These are phyloP conservation scores for Ophioderma brevispina DNA, from an alignment of 35 echinoderm and acorn worm species.

Conservation along the genomic window DNA sequence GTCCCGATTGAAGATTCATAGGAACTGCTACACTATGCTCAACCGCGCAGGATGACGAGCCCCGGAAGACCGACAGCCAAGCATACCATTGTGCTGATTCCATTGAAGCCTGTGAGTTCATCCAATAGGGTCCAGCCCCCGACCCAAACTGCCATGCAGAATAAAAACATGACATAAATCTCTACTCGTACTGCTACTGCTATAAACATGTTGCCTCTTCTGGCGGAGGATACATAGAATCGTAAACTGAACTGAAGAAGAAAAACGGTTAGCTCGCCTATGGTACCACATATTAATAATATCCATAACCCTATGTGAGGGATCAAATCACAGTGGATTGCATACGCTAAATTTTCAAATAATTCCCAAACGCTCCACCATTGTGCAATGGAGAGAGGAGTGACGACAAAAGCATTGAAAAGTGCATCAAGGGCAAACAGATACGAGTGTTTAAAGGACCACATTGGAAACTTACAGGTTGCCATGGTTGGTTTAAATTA, in stretches of 20 bases:
- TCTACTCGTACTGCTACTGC: background rate
- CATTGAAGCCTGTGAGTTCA: background rate
- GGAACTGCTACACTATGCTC: background rate
- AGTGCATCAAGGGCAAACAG: background rate
- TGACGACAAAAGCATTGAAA: background rate
- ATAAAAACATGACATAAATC: background rate
- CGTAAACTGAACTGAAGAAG: background rate
- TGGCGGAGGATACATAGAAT: background rate
- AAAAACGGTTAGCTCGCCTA: background rate
- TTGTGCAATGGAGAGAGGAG: background rate
- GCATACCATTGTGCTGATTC: background rate
- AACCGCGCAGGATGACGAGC: background rate
- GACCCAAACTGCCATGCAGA: background rate
- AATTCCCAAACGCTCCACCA: conserved; percentile 6
- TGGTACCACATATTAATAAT: background rate
- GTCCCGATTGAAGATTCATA: background rate
- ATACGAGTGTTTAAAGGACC: background rate
- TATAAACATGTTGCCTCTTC: background rate
- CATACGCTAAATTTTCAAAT: background rate
- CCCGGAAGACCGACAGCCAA: background rate
- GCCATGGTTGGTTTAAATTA: too few species aligned
- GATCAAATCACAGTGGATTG: background rate
- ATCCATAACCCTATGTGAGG: background rate
- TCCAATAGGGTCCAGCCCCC: background rate
- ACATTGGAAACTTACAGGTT: background rate